These are phyloP conservation scores for Chloroceryle aenea DNA, from an alignment of 2,113 vertebrate genomes.

Conservation along the genomic window DNA sequence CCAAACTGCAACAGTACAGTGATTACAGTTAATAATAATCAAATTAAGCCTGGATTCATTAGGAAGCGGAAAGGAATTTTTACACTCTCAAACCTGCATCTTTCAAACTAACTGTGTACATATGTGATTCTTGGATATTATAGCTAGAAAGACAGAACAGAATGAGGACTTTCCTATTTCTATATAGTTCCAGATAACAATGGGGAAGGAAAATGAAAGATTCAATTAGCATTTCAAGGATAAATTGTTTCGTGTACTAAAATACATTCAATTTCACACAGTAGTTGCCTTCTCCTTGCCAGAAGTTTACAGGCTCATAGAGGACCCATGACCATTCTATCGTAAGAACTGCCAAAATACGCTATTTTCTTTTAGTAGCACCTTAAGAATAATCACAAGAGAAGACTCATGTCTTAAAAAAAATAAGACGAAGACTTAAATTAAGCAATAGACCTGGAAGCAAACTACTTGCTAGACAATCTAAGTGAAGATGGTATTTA, in stretches of 20 bases:
- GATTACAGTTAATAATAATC: not conserved
- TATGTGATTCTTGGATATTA: not conserved
- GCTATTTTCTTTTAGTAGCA: not conserved
- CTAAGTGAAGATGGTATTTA: not conserved
- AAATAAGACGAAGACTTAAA: not conserved
- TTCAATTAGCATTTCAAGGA: not conserved
- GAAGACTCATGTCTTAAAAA: not conserved
- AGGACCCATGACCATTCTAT: not conserved
- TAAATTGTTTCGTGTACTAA: not conserved
- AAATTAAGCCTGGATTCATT: not conserved
- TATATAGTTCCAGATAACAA: not conserved
- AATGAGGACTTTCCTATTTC: not conserved
- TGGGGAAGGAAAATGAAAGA: not conserved
- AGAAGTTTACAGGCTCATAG: not conserved
- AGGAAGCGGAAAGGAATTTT: not conserved
- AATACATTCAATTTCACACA: not conserved
- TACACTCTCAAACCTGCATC: not conserved
- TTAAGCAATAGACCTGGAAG: not conserved
- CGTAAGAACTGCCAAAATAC: not conserved
- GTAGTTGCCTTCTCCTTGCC: not conserved
- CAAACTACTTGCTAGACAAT: not conserved
- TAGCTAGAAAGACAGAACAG: not conserved
- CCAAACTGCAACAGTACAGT: not conserved
- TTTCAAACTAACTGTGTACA: not conserved
- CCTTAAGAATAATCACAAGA: not conserved